Evolutionary conservation across 2,113 vertebrate species (phyloP).

Genomic region (Poeciliopsis prolifica): DNA sequence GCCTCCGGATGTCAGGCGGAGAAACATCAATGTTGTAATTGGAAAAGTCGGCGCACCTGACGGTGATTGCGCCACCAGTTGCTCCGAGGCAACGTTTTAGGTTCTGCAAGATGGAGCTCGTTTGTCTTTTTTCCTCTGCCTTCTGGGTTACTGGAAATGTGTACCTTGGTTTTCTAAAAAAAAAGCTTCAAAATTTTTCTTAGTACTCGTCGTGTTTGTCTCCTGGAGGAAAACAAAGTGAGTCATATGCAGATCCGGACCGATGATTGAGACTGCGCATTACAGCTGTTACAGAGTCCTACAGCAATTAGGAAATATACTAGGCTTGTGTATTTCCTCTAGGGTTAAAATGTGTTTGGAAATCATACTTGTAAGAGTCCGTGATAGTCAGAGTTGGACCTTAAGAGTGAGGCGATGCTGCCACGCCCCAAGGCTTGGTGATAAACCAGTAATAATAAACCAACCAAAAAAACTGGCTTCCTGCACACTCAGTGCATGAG

Average conservation of each 20-base stretch:
- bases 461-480: background rate
- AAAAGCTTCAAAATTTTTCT: background rate
- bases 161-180: background rate
- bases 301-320: background rate
- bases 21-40: background rate
- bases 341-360: background rate
- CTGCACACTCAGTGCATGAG: background rate
- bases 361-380: background rate
- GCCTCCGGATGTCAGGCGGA: background rate
- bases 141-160: too few relatives aligned
- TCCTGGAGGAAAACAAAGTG: background rate
- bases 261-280: background rate
- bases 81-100: background rate
- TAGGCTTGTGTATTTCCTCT: background rate
- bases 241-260: background rate
- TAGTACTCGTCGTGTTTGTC: background rate
- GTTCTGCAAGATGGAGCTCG: background rate
- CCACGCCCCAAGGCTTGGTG: conserved; percentile 1
- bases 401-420: conserved; percentile 1
- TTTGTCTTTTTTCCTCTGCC: background rate
- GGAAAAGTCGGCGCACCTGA: background rate
- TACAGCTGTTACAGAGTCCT: too few relatives aligned
- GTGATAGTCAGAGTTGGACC: background rate
- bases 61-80: background rate
- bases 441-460: background rate